Base-by-base conservation (phyloP, 2,888 invertebrate genomes). In the Ischnura elegans region DNA sequence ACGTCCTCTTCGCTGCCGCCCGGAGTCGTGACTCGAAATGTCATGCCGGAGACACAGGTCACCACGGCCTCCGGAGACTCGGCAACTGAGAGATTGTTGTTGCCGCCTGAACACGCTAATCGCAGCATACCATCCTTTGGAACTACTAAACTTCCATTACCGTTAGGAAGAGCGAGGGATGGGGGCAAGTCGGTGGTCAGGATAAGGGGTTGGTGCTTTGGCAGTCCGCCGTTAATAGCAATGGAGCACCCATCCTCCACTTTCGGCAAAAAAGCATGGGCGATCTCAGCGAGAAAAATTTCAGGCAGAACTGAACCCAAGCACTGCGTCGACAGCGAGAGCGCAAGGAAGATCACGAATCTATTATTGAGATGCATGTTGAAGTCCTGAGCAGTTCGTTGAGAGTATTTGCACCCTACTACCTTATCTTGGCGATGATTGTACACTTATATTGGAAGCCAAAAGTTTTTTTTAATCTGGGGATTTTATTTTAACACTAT, bases 1-100 rank as follows among this genome's bases (percentile, higher is more conserved):
- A 94, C 94, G 85, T 94, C 94, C 93, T 94, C 66, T 36, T 94
- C 94, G 10, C 13, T 76, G 0, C 90, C 90, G 0, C 45, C 47
- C 2, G 94, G 93, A 16, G 94, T 94, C 43, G 94, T n/a, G 13
- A 94, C 87, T 47, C 90, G 93, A 93, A 95, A 95, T 47, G 94
- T 94, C 8, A 94, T 94, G 76, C 95, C 95, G n/a, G 95, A 94
- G 4, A 95, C 94, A 90, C 95, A 95, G 10, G 94, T 95, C 55
- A 93, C 94, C 25, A 90, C 6, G 10, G 90, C 90, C 25, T 90
- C 90, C 10, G 90, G 43, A 5, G 90, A 6, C 10, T 43, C 42
- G 61, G 90, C 61, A 8, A 90, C 61, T 1, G 90, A 55, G 36
- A 90, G 90, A 2, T 42, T 42, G 61, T 90, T 90, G 90, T 42